Percentiles rank a stretch among this genome's conserved stretches.
Evolutionary conservation across 37 sponge, comb jelly and placozoan genomes (phyloP).

Genomic region (Petrosia ficiformis): DNA sequence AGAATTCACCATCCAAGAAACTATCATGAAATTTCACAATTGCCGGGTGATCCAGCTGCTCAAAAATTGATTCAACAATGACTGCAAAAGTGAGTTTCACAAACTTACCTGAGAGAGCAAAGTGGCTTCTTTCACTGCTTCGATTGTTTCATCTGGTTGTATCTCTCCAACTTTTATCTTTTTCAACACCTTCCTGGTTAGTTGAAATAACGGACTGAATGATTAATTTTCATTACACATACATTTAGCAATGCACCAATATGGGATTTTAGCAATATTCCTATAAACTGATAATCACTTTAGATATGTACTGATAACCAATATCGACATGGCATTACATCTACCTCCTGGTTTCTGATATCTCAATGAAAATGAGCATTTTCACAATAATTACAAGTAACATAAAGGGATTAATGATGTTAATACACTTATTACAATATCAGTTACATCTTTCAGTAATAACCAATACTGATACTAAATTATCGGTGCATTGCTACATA

Average conservation of each 20-base stretch:
- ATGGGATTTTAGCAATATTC: too few relatives aligned
- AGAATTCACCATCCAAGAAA: slow-evolving; percentile 85
- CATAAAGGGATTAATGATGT: too few relatives aligned
- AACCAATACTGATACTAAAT: too few relatives aligned
- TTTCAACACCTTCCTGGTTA: slow-evolving; percentile 80
- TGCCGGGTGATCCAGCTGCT: slow-evolving; percentile 89
- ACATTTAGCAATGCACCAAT: too few relatives aligned
- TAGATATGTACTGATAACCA: too few relatives aligned
- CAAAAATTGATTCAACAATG: neutral
- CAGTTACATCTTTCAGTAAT: too few relatives aligned
- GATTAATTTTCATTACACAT: neutral
- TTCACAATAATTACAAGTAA: too few relatives aligned
- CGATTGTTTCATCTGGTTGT: slow-evolving; percentile 83
- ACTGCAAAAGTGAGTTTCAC: neutral
- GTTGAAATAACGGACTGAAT: neutral
- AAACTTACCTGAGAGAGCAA: slow-evolving; percentile 69
- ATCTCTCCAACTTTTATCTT: slow-evolving; percentile 73
- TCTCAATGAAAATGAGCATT: too few relatives aligned
- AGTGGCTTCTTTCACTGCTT: slow-evolving; percentile 82
- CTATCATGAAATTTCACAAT: slow-evolving; percentile 95
- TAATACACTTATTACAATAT: too few relatives aligned
- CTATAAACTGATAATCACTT: neutral
- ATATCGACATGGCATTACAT: neutral
- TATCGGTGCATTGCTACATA: too few relatives aligned
- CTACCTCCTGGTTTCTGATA: too few relatives aligned